These are phyloP conservation scores for Octopus sinensis DNA, from an alignment of 1,140 invertebrate genomes.

Conservation along the genomic window DNA sequence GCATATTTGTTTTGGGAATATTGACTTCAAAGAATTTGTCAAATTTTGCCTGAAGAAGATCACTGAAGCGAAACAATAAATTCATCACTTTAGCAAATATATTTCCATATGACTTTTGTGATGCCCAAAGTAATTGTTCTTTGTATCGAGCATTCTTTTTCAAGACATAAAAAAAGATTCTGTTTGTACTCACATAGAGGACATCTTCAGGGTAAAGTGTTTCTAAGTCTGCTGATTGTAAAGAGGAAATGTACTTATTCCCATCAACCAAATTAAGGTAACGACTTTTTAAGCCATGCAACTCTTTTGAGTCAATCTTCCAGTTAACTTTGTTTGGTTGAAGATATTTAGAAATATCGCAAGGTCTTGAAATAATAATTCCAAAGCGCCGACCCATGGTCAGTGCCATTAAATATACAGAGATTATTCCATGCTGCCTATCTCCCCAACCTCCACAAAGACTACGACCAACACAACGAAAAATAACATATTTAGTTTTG, in stretches of 20 bases:
- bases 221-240: slow-evolving; percentile 24
- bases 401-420: slow-evolving; percentile 27
- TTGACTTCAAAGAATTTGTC: not conserved
- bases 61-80: slow-evolving; percentile 8
- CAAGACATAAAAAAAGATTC: slow-evolving; percentile 13
- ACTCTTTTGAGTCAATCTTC: slow-evolving; percentile 14
- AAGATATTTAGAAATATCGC: slow-evolving; percentile 27
- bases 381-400: slow-evolving; percentile 27
- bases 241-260: not conserved
- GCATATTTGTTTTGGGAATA: not conserved
- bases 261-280: slow-evolving; percentile 1
- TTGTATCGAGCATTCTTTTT: slow-evolving; percentile 17
- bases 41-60: not conserved
- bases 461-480: slow-evolving; percentile 20
- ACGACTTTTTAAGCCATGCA: not conserved
- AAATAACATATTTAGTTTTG: slow-evolving; percentile 27
- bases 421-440: slow-evolving; percentile 32
- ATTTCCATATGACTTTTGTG: not conserved
- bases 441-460: slow-evolving; percentile 38
- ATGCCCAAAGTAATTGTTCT: slow-evolving; percentile 17
- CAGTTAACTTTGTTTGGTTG: slow-evolving; percentile 28
- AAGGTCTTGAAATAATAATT: slow-evolving; percentile 33
- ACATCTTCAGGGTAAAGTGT: slow-evolving; percentile 22
- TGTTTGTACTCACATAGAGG: slow-evolving; percentile 26
- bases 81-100: slow-evolving; percentile 9